These are phyloP conservation scores for Acromyrmex heyeri DNA, from an alignment of 1,140 invertebrate species.

Conservation along the genomic window DNA sequence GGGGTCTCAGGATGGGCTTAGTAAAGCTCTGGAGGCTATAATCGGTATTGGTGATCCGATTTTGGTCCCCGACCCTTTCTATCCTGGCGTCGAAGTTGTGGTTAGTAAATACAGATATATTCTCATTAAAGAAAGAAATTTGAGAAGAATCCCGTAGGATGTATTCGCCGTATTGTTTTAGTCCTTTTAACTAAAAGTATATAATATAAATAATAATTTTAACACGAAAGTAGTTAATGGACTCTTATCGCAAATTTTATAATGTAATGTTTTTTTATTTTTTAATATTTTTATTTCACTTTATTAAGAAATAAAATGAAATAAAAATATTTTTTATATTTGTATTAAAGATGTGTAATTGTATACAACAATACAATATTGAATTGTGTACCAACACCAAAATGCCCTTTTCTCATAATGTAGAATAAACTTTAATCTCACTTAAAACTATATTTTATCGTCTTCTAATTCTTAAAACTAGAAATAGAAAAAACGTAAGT, in stretches of 20 bases:
- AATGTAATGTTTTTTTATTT: not conserved
- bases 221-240: not conserved
- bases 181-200: not conserved
- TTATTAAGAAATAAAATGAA: not conserved
- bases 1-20: slow-evolving; percentile 92
- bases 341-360: not conserved
- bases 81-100: slow-evolving; percentile 90
- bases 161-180: not conserved
- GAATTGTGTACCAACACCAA: no score
- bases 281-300: not conserved
- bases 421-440: no score
- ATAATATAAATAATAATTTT: not conserved
- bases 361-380: not conserved
- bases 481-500: no score
- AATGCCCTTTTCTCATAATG: no score
- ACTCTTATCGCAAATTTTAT: not conserved
- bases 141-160: not conserved
- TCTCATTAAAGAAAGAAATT: slow-evolving; percentile 35
- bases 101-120: slow-evolving; percentile 87
- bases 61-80: slow-evolving; percentile 90
- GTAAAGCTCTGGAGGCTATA: slow-evolving; percentile 90
- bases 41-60: slow-evolving; percentile 90
- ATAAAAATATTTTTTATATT: slow-evolving; percentile 12
- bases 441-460: no score
- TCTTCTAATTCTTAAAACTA: no score